Percentiles rank a stretch among this genome's conserved stretches.
phyloP scores from a whole-genome alignment of 2,888 invertebrate species.

The Troilus luridus region DNA sequence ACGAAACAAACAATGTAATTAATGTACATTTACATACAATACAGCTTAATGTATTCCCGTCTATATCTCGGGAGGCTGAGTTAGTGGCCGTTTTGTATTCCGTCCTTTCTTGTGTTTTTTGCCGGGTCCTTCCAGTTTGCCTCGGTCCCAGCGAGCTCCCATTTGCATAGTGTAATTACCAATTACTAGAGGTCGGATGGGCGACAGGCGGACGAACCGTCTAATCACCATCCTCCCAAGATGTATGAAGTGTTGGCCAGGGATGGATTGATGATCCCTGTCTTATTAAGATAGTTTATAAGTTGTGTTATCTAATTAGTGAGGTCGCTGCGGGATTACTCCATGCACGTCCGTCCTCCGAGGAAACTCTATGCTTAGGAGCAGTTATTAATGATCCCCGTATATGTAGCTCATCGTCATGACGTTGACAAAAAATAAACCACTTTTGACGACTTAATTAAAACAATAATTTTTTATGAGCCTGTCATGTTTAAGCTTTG shows the following conservation, averaged over 20 bases:
- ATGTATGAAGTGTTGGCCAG: conserved; percentile 53
- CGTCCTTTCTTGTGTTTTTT: conserved; percentile 56
- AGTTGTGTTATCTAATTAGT: conserved; percentile 63
- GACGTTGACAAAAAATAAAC: conserved; percentile 34
- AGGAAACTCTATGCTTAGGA: not conserved
- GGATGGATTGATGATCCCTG: conserved; percentile 49
- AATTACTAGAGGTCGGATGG: conserved; percentile 51
- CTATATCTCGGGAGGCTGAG: conserved; percentile 51
- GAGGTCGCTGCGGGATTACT: conserved; percentile 28
- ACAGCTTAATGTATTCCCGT: conserved; percentile 60
- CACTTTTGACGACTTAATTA: conserved; percentile 55
- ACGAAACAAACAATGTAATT: conserved; percentile 64
- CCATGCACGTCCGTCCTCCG: not conserved
- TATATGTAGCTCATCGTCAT: conserved; percentile 45
- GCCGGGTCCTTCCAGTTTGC: conserved; percentile 46
- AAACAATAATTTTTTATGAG: conserved; percentile 54
- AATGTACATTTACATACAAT: conserved; percentile 64
- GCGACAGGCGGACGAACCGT: conserved; percentile 9
- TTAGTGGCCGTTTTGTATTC: conserved; percentile 58
- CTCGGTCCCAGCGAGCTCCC: conserved; percentile 40
- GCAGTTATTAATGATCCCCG: conserved; percentile 50
- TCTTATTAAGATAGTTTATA: conserved; percentile 63
- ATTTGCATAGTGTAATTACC: conserved; percentile 60
- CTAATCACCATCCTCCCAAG: conserved; percentile 42
- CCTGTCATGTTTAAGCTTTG: conserved; percentile 16